Evolutionary conservation across 2,113 vertebrate genomes (phyloP), one percentile per base, ranked within the genome.

Genomic region (Physeter macrocephalus): DNA sequence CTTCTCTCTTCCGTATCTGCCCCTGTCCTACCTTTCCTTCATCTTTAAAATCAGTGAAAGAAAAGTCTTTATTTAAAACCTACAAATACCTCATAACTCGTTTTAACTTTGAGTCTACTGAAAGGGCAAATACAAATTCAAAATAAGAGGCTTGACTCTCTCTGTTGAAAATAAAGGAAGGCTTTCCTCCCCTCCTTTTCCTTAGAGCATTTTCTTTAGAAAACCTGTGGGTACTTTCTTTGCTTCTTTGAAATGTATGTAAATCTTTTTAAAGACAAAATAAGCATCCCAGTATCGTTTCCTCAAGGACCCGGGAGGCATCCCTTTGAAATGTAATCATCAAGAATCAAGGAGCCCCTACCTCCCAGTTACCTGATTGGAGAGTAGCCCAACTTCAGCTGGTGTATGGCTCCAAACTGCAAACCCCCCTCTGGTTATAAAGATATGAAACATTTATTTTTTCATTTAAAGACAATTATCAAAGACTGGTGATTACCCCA

Each of bases 111-210:
- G 89, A 52, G 11, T 74, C 57, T 69, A 10, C 20, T 54, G 1
- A 11, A 41, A 93, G 29, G 10, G 7, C n/a, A 77, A 80, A 88
- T 52, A 41, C 23, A 80, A 52, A 95, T 95, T 59, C 86, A 86
- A 94, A 62, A 6, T 36, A 89, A 81, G 39, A 72, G 23, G 41
- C 34, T 88, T 69, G 54, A 12, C 66, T 69, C n/a, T 41, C 43
- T 20, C n/a, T n/a, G 11, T 54, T 78, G 29, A 77, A 85, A 75
- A 52, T 39, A 66, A 11, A 81, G 39, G 31, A 62, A 36, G n/a
- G 11, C 14, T 69, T 41, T 4, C 39, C 8, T 2, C 9, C 2
- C 1, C 0, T 17, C 3, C 5, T 31, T 95, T 78, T 49, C 23
- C 9, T 89, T 57, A 66, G 41, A 49, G 7, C 14, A 71, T 43